Evolutionary conservation across 2,888 invertebrate genomes (phyloP).

Genomic region (Cataglyphis rosenhaueri): DNA sequence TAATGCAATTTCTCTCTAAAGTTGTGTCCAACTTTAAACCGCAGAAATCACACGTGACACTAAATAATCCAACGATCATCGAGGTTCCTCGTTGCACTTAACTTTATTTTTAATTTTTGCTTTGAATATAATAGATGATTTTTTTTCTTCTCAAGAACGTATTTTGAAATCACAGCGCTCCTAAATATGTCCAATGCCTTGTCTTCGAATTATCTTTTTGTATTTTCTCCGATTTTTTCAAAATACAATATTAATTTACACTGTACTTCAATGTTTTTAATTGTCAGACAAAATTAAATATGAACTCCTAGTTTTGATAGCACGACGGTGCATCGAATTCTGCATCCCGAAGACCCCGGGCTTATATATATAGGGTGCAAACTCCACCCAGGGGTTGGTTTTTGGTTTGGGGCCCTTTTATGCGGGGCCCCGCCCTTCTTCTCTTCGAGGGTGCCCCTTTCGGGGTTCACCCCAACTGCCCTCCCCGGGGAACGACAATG

Average conservation of each 20-base stretch:
- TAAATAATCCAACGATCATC: conserved; percentile 36
- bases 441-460: conserved; percentile 71
- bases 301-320: conserved; percentile 46
- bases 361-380: conserved; percentile 75
- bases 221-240: background rate
- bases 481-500: conserved; percentile 75
- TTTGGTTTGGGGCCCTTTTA: conserved; percentile 77
- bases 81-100: conserved; percentile 33
- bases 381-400: conserved; percentile 85
- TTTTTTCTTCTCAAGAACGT: background rate
- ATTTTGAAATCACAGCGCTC: conserved; percentile 10
- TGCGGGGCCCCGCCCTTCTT: conserved; percentile 82
- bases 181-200: background rate
- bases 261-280: conserved; percentile 6
- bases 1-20: conserved; percentile 11
- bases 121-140: background rate
- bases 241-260: conserved; percentile 14
- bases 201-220: background rate
- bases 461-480: conserved; percentile 65
- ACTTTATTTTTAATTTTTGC: conserved; percentile 2
- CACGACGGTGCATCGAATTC: conserved; percentile 76
- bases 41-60: conserved; percentile 35
- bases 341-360: conserved; percentile 71
- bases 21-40: conserved; percentile 13
- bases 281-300: background rate